phyloP scores from a whole-genome alignment of 2,797 vertebrate species.

The Hyperoplus immaculatus region DNA sequence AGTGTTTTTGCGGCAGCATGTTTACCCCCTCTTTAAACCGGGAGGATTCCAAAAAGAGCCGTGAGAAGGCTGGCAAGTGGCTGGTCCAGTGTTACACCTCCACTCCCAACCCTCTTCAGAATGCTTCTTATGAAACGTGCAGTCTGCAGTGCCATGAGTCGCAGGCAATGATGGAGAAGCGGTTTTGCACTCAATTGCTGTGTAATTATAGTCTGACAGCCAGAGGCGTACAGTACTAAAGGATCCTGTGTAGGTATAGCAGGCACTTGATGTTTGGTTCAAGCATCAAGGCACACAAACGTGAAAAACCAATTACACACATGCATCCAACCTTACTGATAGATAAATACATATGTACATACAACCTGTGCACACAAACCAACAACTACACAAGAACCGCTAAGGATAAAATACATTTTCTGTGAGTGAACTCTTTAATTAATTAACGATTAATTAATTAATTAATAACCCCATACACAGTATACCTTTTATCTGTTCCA shows the following conservation, averaged over 20 bases:
- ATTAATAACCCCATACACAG: neutral
- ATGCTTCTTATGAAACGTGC: slow-evolving; percentile 17
- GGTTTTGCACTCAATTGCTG: slow-evolving; percentile 31
- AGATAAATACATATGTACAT: neutral
- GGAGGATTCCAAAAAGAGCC: slow-evolving; percentile 31
- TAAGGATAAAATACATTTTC: slow-evolving; percentile 3
- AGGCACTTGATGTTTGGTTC: slow-evolving; percentile 24
- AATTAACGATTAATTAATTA: neutral
- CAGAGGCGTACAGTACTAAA: slow-evolving; percentile 16
- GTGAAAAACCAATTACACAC: neutral
- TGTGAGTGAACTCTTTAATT: neutral
- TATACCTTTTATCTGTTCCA: neutral
- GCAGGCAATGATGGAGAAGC: slow-evolving; percentile 13
- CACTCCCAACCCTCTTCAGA: slow-evolving; percentile 3
- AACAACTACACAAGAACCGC: slow-evolving; percentile 7
- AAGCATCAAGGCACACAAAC: slow-evolving; percentile 16
- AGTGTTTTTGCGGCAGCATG: slow-evolving; percentile 52
- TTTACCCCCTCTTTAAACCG: slow-evolving; percentile 47
- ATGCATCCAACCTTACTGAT: neutral
- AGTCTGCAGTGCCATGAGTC: neutral
- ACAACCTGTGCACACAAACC: neutral
- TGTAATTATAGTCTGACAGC: slow-evolving; percentile 43
- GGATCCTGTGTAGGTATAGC: slow-evolving; percentile 16
- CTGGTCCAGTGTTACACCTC: neutral
- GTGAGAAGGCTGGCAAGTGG: slow-evolving; percentile 13